Percentiles rank a stretch among this genome's conserved stretches.
Conservation (phyloP, 2,888 invertebrate species). For the Perdita meconis region DNA sequence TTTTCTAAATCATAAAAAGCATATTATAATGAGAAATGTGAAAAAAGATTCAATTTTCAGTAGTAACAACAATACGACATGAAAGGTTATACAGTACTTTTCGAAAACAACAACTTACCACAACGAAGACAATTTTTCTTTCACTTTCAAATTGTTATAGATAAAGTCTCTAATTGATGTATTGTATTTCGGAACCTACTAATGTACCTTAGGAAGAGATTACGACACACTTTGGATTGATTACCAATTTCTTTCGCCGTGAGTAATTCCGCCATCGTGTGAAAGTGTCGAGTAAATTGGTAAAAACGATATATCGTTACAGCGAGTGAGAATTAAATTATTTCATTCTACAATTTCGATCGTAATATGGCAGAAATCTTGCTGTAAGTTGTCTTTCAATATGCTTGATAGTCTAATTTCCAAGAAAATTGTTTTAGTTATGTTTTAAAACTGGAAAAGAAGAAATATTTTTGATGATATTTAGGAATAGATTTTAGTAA, state of each 20-base stretch:
- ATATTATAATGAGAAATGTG: background rate
- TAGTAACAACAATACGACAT: background rate
- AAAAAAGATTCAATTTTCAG: background rate
- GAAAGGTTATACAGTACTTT: conserved; percentile 40
- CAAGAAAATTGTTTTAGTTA: too few species aligned
- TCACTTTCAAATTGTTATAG: background rate
- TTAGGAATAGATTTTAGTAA: too few species aligned
- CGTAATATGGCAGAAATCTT: background rate
- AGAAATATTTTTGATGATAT: too few species aligned
- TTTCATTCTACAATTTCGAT: conserved; percentile 12
- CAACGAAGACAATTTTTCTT: background rate
- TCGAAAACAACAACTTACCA: background rate
- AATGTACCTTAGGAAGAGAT: background rate
- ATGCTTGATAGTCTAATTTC: too few species aligned
- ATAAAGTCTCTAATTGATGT: background rate
- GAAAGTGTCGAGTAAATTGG: conserved; percentile 31
- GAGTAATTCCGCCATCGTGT: background rate
- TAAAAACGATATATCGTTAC: conserved; percentile 35
- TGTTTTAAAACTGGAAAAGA: too few species aligned
- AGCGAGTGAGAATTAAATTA: background rate
- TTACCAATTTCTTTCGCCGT: background rate
- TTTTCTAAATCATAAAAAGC: background rate
- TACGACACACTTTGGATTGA: background rate
- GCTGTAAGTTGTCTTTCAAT: too few species aligned
- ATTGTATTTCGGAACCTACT: background rate